Base-by-base conservation (phyloP, 64 coral and sea anemone genomes). In the Pocillopora damicornis region DNA sequence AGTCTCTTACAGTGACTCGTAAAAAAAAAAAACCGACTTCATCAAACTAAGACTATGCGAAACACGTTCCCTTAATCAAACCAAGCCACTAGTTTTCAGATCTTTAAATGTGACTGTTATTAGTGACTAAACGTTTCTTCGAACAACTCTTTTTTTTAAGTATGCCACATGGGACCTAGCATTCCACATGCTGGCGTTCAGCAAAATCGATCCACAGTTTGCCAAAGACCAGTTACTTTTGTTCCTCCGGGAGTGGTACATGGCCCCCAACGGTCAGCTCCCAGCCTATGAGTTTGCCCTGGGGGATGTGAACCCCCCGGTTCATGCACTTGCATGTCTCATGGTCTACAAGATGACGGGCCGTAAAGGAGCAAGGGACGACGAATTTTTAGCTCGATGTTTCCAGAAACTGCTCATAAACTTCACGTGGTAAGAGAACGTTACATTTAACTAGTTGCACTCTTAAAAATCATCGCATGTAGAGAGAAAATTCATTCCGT, bases 371-470 rank as follows among this genome's bases (percentile, higher is more conserved):
- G 11, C 87, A 11, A 85, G 93, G 74, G 96, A 98, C 56, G 86
- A 90, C 1, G 74, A 63, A 36, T 98, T 95, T 67, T 67, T 98
- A 37, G 87, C 93, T n/a, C 91, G 92, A 8, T 95, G 93, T 88
- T 98, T 98, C 63, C 96, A 98, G 74, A 98, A 98, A 90, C 38
- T 98, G 58, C 63, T 98, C 51, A 75, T 98, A 58, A 98, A 98
- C 58, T 98, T 98, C 66, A 95, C 96, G 6, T 98, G 96, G 96
- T 98, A 86, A 60, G 96, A 56, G 23, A 75, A 22, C 20, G 56
- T 20, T 35, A 60, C 37, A 22, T 16, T 73, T 15, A 15, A 13
- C 2, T 68, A 30, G 37, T 45, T 37, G 5, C 18, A 42, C 3
- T 2, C 67, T 4, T 1, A 15, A 2, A 9, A 13, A 22, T 57